Conservation (phyloP, 2,797 vertebrate genomes). For the Chaunax sp. region DNA sequence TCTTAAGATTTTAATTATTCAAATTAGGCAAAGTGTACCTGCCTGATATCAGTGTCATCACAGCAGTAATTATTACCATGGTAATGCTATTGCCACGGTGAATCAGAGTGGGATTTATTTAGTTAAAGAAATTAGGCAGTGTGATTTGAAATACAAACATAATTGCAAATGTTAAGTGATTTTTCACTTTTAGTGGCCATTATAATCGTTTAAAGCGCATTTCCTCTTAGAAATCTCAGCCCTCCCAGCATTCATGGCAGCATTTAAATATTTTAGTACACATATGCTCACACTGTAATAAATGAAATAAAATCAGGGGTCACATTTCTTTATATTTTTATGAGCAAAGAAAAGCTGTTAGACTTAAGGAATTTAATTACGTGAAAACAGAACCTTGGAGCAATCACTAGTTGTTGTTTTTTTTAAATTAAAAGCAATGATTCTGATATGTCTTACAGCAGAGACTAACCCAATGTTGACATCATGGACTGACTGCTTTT, state of each 20-base stretch:
- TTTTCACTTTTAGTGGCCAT: slow-evolving; percentile 43
- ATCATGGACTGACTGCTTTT: slow-evolving; percentile 37
- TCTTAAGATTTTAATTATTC: slow-evolving; percentile 87
- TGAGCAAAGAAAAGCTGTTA: background rate
- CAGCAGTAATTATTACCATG: slow-evolving; percentile 84
- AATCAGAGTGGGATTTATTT: slow-evolving; percentile 93
- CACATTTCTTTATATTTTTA: slow-evolving; percentile 19
- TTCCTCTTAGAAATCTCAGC: slow-evolving; percentile 29
- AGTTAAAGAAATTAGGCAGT: slow-evolving; percentile 92
- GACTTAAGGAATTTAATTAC: slow-evolving; percentile 12
- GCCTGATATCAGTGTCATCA: slow-evolving; percentile 82
- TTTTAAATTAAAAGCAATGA: slow-evolving; percentile 1
- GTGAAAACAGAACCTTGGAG: slow-evolving; percentile 1
- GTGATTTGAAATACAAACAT: slow-evolving; percentile 95
- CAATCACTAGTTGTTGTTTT: slow-evolving; percentile 7
- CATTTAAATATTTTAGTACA: slow-evolving; percentile 26
- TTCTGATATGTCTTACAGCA: background rate
- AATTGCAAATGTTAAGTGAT: slow-evolving; percentile 90
- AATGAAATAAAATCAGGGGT: background rate
- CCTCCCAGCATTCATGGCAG: background rate
- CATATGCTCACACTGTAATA: background rate
- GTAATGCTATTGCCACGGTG: slow-evolving; percentile 88
- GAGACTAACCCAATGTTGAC: slow-evolving; percentile 61
- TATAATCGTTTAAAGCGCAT: slow-evolving; percentile 29
- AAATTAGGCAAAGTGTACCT: slow-evolving; percentile 85